These are phyloP conservation scores for Hymenopus coronatus DNA, from an alignment of 2,888 invertebrate genomes.

Conservation along the genomic window DNA sequence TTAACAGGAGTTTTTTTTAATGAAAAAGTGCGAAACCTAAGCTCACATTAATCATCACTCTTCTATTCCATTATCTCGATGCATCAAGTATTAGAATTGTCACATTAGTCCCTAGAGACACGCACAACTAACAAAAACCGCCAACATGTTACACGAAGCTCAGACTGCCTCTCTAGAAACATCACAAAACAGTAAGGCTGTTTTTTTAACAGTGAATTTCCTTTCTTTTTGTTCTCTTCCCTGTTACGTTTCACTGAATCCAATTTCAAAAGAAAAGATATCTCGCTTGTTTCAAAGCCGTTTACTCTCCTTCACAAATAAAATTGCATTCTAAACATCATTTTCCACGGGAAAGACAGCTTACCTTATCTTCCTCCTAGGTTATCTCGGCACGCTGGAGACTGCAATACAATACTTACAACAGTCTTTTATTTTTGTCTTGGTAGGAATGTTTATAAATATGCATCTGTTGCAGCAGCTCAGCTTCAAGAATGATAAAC, in stretches of 20 bases:
- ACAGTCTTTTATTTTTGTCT: too few species aligned
- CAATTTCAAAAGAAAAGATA: neutral
- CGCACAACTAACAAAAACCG: too few species aligned
- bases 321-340: neutral
- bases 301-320: neutral
- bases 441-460: too few species aligned
- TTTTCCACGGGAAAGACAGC: neutral
- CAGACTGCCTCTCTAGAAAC: neutral
- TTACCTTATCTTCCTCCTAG: neutral
- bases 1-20: too few species aligned
- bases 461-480: too few species aligned
- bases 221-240: neutral
- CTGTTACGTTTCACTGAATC: neutral
- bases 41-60: neutral
- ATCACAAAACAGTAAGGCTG: neutral
- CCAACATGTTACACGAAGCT: neutral
- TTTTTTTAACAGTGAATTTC: neutral
- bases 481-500: too few species aligned
- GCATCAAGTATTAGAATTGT: neutral
- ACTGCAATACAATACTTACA: too few species aligned
- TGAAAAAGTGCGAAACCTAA: too few species aligned
- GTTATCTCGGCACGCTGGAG: too few species aligned
- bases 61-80: neutral
- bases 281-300: neutral
- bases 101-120: neutral